Conservation (phyloP, 30 jellyfish, hydroid and myxozoan genomes). For the Phacellophora camtschatica region DNA sequence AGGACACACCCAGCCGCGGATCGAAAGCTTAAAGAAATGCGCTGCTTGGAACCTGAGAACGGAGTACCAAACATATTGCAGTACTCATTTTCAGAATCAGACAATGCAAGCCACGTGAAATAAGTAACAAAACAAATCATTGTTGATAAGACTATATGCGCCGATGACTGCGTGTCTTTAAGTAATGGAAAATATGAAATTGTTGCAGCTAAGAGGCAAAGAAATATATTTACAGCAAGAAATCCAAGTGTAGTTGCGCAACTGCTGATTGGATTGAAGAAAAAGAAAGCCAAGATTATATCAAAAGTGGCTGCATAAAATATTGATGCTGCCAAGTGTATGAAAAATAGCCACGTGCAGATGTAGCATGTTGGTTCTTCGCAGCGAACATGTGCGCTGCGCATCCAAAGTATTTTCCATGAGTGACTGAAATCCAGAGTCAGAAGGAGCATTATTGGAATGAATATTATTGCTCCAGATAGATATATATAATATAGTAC, state of each 20-base stretch:
- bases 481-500: constrained; percentile 58
- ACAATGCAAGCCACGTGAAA: constrained; percentile 91
- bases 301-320: constrained; percentile 87
- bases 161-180: constrained; percentile 61
- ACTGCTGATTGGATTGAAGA: constrained; percentile 70
- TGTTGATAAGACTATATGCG: constrained; percentile 79
- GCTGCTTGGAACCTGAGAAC: constrained; percentile 84
- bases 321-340: constrained; percentile 80
- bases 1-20: constrained; percentile 56
- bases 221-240: constrained; percentile 52
- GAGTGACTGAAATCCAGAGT: constrained; percentile 80
- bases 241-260: constrained; percentile 70
- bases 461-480: constrained; percentile 42
- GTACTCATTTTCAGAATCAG: constrained; percentile 90
- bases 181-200: constrained; percentile 69
- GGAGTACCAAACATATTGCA: constrained; percentile 95
- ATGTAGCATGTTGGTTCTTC: constrained; percentile 91
- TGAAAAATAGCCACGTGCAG: constrained; percentile 94
- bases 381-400: constrained; percentile 66
- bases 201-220: constrained; percentile 72
- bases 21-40: constrained; percentile 68
- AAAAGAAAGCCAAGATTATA: constrained; percentile 77
- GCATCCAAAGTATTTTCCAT: constrained; percentile 82
- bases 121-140: constrained; percentile 58
- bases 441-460: constrained; percentile 50